Evolutionary conservation across 2,797 vertebrate genomes (phyloP).

Genomic region (Lepus townsendii): DNA sequence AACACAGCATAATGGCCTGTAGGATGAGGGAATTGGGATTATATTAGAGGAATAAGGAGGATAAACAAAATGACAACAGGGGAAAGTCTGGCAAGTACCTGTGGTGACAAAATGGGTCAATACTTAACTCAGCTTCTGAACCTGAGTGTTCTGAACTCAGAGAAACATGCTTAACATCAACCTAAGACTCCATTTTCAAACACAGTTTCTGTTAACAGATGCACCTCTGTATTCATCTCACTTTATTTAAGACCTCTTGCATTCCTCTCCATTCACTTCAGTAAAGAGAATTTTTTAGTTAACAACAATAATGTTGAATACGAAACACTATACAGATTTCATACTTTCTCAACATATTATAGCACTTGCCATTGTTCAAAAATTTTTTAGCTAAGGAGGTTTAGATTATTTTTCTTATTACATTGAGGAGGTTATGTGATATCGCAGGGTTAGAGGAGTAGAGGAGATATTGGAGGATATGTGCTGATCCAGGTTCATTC

Average conservation of each 20-base stretch:
- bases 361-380: constrained; percentile 14
- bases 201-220: not conserved
- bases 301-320: not conserved
- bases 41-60: not conserved
- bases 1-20: not conserved
- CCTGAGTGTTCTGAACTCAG: not conserved
- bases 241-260: not conserved
- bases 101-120: not conserved
- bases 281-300: not conserved
- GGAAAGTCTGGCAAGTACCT: not conserved
- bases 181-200: not conserved
- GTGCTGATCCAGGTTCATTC: not conserved
- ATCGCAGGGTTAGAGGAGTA: not conserved
- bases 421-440: not conserved
- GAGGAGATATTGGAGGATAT: not conserved
- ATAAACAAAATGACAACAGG: not conserved
- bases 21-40: not conserved
- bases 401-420: not conserved
- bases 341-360: not conserved
- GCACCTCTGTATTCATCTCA: not conserved
- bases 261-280: constrained; percentile 17
- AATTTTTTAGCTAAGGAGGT: not conserved
- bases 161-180: not conserved
- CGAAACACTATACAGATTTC: not conserved
- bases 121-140: not conserved